Evolutionary conservation across 2,113 vertebrate genomes (phyloP).

Genomic region (Panthera uncia): DNA sequence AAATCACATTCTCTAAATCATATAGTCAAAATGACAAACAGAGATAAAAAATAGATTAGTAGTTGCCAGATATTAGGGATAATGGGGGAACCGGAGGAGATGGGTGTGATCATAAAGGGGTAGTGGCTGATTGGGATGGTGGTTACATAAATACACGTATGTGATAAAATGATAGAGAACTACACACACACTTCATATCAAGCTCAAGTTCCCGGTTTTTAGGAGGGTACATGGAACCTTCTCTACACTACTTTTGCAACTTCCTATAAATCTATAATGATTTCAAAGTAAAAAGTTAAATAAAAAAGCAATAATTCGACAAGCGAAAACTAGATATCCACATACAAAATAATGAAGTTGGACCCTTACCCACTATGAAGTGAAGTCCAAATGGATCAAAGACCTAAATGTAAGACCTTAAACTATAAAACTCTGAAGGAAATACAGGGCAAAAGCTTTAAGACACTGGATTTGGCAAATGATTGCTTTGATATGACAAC

Average conservation of each 20-base stretch:
- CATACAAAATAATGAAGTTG: neutral
- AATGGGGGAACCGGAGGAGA: neutral
- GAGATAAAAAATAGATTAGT: neutral
- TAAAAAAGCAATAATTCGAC: neutral
- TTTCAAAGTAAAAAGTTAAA: slow-evolving; percentile 7
- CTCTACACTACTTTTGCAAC: neutral
- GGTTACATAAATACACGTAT: neutral
- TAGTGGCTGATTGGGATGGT: neutral
- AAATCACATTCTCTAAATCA: neutral
- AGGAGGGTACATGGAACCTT: neutral
- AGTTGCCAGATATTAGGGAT: neutral
- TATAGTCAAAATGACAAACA: neutral
- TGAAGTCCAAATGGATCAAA: neutral
- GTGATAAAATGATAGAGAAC: neutral
- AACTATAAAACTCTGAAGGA: neutral
- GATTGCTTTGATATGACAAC: neutral
- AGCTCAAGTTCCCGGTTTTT: neutral
- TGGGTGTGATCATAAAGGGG: neutral
- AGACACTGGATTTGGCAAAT: neutral
- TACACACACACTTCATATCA: neutral
- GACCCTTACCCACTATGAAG: neutral
- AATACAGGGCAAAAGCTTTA: neutral
- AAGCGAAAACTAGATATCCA: neutral
- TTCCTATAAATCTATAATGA: neutral
- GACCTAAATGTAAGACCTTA: neutral